A percentile compares a stretch with the other conserved stretches of the same genome.
Evolutionary conservation across 1,140 invertebrate genomes (phyloP).

Genomic region (Coelopa frigida): DNA sequence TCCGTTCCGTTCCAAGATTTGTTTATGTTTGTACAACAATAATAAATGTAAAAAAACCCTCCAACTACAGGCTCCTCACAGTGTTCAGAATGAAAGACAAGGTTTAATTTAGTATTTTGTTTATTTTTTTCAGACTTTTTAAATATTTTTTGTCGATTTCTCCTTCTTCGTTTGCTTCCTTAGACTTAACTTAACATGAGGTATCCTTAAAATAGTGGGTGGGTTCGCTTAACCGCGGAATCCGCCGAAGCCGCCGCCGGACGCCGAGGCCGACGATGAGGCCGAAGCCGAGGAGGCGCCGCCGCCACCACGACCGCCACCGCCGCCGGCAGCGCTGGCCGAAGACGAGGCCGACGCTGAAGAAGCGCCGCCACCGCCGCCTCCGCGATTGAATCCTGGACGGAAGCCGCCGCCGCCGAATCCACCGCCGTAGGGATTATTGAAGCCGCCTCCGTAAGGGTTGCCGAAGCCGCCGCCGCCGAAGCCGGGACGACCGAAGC

Average conservation of each 20-base stretch:
- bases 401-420: neutral
- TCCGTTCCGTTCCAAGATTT: too few species aligned
- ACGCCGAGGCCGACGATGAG: neutral
- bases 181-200: too few species aligned
- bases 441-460: neutral
- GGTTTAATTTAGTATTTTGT: too few species aligned
- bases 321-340: slow-evolving; percentile 1
- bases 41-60: too few species aligned
- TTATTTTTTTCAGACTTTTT: too few species aligned
- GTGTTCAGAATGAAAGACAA: too few species aligned
- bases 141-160: too few species aligned
- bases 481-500: neutral
- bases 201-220: too few species aligned
- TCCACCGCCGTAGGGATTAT: neutral
- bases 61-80: too few species aligned
- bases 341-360: slow-evolving; percentile 3
- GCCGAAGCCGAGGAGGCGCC: slow-evolving; percentile 3
- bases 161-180: too few species aligned
- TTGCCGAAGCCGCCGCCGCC: neutral
- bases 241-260: neutral
- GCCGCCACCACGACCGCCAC: neutral
- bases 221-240: neutral
- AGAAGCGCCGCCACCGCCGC: slow-evolving; percentile 1
- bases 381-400: neutral
- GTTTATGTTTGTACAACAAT: too few species aligned